Evolutionary conservation across 2,113 vertebrate species (phyloP).

Genomic region (Brachyhypopomus gauderio): DNA sequence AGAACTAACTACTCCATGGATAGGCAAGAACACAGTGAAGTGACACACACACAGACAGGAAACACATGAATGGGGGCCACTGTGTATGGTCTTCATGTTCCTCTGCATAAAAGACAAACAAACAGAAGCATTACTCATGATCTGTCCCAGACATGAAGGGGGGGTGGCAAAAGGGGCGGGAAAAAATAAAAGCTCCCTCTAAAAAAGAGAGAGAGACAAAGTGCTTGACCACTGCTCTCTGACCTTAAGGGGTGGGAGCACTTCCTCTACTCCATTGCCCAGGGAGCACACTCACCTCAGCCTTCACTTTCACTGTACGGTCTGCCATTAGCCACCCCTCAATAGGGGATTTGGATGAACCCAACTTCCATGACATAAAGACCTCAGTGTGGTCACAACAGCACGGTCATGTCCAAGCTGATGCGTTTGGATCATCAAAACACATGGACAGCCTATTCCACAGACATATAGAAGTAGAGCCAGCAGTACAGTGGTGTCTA

Average conservation of each 20-base stretch:
- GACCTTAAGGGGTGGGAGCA: constrained; percentile 24
- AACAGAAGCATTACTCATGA: constrained; percentile 42
- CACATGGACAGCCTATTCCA: background rate
- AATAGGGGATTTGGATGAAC: background rate
- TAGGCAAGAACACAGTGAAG: constrained; percentile 55
- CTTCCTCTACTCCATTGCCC: constrained; percentile 37
- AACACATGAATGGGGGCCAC: constrained; percentile 35
- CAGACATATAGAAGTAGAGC: background rate
- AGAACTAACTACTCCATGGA: constrained; percentile 49
- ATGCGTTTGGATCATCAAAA: background rate
- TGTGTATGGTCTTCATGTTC: constrained; percentile 36
- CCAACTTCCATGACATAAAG: background rate
- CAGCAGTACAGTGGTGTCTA: background rate
- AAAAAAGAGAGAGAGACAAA: too few species aligned
- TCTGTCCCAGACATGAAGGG: constrained; percentile 28
- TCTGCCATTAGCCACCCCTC: background rate
- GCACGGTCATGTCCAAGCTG: background rate
- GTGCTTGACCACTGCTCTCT: constrained; percentile 27
- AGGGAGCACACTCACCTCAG: background rate
- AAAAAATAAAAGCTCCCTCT: background rate
- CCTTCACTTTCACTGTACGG: background rate
- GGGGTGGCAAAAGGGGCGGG: background rate
- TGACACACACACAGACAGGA: constrained; percentile 18
- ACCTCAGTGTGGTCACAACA: background rate
- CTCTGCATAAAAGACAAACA: constrained; percentile 50